Conservation (phyloP, 2,888 invertebrate genomes). For the Apodemia zela region DNA sequence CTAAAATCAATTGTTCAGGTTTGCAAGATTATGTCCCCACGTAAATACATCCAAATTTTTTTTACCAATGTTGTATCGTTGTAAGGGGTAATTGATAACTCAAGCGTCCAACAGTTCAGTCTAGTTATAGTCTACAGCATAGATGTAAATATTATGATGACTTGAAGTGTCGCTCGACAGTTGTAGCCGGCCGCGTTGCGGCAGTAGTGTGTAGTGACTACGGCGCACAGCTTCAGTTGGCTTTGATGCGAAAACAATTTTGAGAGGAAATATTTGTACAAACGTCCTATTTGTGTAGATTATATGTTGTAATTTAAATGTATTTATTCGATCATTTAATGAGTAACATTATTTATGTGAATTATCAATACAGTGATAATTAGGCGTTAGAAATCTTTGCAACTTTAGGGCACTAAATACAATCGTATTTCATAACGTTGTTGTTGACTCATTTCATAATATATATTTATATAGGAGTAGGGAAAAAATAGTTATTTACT, state of each 20-base stretch:
- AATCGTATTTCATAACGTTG: not conserved
- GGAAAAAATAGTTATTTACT: not conserved
- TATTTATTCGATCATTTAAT: conserved; percentile 17
- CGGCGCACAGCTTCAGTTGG: conserved; percentile 73
- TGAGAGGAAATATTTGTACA: conserved; percentile 43
- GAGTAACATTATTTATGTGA: not conserved
- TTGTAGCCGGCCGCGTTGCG: conserved; percentile 38
- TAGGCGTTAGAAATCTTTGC: not conserved
- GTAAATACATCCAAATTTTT: not conserved
- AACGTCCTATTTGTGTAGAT: conserved; percentile 31
- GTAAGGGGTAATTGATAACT: conserved; percentile 12
- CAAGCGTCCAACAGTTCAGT: not conserved
- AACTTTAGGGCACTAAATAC: conserved; percentile 11
- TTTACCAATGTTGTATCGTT: conserved; percentile 13
- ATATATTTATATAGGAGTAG: conserved; percentile 1
- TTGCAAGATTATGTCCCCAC: not conserved
- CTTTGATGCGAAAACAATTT: conserved; percentile 60
- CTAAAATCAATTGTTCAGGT: not conserved
- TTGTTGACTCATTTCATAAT: conserved; percentile 5
- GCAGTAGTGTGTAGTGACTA: conserved; percentile 69
- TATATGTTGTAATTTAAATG: conserved; percentile 28
- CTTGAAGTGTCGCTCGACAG: conserved; percentile 79
- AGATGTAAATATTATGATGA: conserved; percentile 37
- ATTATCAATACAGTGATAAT: too few relatives aligned
- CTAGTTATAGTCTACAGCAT: conserved; percentile 21